Conservation (phyloP, 2,888 invertebrate genomes). For the Philaethria dido region DNA sequence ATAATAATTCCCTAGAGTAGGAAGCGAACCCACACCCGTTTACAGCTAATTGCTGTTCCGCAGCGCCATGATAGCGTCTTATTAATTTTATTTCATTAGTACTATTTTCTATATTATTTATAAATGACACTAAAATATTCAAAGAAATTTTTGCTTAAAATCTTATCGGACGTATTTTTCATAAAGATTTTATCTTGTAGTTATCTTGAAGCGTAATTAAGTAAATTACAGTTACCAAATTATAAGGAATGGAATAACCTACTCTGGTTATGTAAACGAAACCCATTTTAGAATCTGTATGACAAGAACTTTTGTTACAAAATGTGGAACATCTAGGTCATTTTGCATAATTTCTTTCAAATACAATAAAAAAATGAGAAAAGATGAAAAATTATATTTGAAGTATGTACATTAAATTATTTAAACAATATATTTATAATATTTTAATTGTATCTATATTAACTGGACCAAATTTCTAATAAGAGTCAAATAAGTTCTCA, state of each 20-base stretch:
- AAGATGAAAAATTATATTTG: too few species aligned
- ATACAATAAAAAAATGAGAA: neutral
- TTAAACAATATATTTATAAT: too few species aligned
- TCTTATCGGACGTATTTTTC: neutral
- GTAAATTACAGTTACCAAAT: neutral
- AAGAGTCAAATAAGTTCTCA: neutral
- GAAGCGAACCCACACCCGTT: too few species aligned
- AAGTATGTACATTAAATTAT: too few species aligned
- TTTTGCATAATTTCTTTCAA: neutral
- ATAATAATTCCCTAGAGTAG: too few species aligned
- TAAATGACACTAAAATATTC: neutral
- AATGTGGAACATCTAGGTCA: neutral
- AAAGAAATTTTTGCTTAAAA: neutral
- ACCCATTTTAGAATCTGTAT: neutral
- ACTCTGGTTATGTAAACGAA: conserved; percentile 1
- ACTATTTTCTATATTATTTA: neutral
- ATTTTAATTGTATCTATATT: too few species aligned
- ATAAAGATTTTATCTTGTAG: neutral
- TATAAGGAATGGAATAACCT: neutral
- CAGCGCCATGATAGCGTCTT: too few species aligned
- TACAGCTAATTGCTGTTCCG: too few species aligned
- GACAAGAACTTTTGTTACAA: neutral
- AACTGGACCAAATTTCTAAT: neutral
- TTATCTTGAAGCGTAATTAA: neutral
- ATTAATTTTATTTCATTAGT: neutral